Base-by-base conservation (phyloP, 2,888 invertebrate genomes). In the Philereme transversata region DNA sequence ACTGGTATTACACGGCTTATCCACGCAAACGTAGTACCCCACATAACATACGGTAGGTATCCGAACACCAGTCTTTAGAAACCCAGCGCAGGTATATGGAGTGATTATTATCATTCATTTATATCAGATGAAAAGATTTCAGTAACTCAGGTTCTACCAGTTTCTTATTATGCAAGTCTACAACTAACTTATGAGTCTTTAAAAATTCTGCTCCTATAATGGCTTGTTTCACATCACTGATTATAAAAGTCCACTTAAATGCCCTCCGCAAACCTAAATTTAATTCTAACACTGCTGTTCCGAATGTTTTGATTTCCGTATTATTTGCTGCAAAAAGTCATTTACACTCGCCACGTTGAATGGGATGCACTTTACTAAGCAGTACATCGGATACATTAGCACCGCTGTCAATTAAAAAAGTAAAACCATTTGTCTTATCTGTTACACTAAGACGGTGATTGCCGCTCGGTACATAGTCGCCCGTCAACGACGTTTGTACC, bases 171-270 rank as follows among this genome's bases (percentile, higher is more conserved):
- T n/a, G n/a, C 8, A 77, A n/a, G 45, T 75, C 72, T 3, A 73
- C 64, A n/a, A 73, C 11, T 34, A 77, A 50, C 9, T 66, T 68
- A 49, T 68, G 59, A 11, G 70, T 43, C 0, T 11, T 54, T 47
- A 73, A 64, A 61, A 75, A 74, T 57, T 75, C 74, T 5, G 73
- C 75, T 0, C 74, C 74, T 4, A 74, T 9, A 8, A 73, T 74
- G 4, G 71, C 69, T 48, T 69, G 69, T 9, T 60, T 64, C 0
- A 76, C 71, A 5, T 66, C 65, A 0, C 68, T 69, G 5, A 75
- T 43, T 1, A 73, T 54, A 36, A 76, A 72, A 8, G 34, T 65
- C 73, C 73, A 77, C 4, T 44, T 33, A 51, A 63, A 75, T 5
- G 62, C 43, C 34, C 73, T 49, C 11, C 72, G 56, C 56, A 74